A percentile compares a stretch with the other conserved stretches of the same genome.
These are phyloP conservation scores for Numenius arquata DNA, from an alignment of 2,113 vertebrate genomes.

Conservation along the genomic window DNA sequence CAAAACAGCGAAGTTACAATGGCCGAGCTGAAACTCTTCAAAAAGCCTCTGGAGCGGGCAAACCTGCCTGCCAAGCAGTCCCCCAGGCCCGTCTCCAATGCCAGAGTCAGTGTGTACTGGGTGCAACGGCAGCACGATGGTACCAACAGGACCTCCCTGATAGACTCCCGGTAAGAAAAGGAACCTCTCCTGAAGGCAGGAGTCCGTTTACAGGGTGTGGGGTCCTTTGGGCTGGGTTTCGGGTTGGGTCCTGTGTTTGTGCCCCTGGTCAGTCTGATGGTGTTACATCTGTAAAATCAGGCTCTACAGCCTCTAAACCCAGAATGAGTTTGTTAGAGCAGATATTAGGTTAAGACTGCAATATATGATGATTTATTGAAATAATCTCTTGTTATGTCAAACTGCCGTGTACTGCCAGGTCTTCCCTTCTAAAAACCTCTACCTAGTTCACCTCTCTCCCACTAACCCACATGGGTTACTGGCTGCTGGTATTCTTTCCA, in stretches of 20 bases:
- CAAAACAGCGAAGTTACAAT: slow-evolving; percentile 90
- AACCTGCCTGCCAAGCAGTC: slow-evolving; percentile 60
- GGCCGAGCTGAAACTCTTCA: slow-evolving; percentile 91
- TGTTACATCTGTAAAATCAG: not conserved
- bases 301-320: not conserved
- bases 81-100: slow-evolving; percentile 75
- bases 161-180: slow-evolving; percentile 88
- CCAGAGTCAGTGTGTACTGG: slow-evolving; percentile 90
- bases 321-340: not conserved
- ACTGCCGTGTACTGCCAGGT: fast-evolving
- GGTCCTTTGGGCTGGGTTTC: not conserved
- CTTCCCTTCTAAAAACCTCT: not conserved
- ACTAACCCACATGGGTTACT: not conserved
- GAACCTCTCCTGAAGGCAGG: not conserved
- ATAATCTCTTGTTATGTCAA: not conserved
- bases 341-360: not conserved
- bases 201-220: not conserved
- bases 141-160: slow-evolving; percentile 85
- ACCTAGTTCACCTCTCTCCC: not conserved
- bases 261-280: not conserved
- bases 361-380: not conserved
- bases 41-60: slow-evolving; percentile 78
- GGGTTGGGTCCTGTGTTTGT: not conserved
- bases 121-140: slow-evolving; percentile 80
- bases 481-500: not conserved